Evolutionary conservation across 2,797 vertebrate genomes (phyloP).

Genomic region (Poeciliopsis turneri): DNA sequence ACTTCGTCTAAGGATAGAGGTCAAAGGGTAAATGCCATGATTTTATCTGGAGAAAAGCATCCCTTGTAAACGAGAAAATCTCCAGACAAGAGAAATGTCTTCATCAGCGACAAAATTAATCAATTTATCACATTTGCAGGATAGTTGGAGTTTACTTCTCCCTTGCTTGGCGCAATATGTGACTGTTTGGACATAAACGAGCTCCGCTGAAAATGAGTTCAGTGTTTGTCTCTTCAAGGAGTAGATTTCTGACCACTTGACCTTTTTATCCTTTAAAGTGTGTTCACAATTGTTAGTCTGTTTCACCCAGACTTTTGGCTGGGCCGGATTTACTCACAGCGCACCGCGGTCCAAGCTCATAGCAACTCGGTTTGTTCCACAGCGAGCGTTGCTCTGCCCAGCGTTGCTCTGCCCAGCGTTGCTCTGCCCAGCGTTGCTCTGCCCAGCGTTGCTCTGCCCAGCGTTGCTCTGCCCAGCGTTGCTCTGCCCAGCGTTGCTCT

Average conservation of each 20-base stretch:
- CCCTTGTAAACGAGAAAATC: constrained; percentile 16
- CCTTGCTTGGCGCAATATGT: constrained; percentile 21
- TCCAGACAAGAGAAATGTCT: constrained; percentile 20
- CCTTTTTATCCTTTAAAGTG: not conserved
- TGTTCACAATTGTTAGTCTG: not conserved
- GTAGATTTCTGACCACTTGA: not conserved
- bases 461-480: not conserved
- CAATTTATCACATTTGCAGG: constrained; percentile 18
- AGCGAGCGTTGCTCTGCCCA: not conserved
- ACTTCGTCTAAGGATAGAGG: constrained; percentile 25
- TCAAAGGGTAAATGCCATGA: constrained; percentile 42
- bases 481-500: no score
- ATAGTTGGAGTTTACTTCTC: not conserved
- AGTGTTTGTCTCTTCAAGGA: not conserved
- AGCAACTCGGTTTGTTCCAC: not conserved
- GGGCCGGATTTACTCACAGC: not conserved
- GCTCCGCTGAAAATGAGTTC: not conserved
- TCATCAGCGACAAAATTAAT: constrained; percentile 14
- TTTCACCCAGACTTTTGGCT: not conserved
- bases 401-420: not conserved
- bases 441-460: no score
- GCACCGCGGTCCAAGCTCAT: not conserved
- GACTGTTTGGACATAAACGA: not conserved
- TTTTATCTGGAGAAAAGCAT: constrained; percentile 40
- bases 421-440: no score